Conservation (phyloP, 2,888 invertebrate genomes). For the Volucella inflata region DNA sequence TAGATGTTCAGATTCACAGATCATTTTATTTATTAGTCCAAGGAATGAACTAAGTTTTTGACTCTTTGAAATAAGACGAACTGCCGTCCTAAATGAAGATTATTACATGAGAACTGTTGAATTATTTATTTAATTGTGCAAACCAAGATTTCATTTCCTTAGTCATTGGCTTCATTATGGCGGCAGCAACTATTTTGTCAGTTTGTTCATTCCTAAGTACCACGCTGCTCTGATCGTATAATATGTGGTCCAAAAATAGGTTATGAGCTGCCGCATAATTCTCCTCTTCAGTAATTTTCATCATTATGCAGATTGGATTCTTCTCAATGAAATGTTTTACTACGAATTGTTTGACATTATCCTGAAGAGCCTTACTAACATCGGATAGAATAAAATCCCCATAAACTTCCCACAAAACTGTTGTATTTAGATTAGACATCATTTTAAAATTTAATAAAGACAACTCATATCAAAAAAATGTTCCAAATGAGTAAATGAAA, state of each 20-base stretch:
- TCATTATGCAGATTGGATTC: conserved; percentile 13
- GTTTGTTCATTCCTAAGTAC: background rate
- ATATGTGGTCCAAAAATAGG: conserved; percentile 32
- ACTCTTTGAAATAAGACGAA: conserved; percentile 23
- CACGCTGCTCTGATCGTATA: conserved; percentile 2
- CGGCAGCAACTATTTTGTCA: conserved; percentile 23
- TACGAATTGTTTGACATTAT: conserved; percentile 19
- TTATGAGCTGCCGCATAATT: conserved; percentile 17
- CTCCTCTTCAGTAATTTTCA: conserved; percentile 1
- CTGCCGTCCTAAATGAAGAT: conserved; percentile 35
- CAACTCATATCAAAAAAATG: too few species aligned
- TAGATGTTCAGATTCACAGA: background rate
- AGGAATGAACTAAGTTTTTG: conserved; percentile 16
- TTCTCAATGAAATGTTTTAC: conserved; percentile 5
- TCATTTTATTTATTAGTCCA: conserved; percentile 14
- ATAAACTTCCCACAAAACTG: conserved; percentile 40
- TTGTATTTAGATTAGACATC: conserved; percentile 10
- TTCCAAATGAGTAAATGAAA: too few species aligned
- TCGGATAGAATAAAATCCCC: conserved; percentile 15
- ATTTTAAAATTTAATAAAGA: background rate
- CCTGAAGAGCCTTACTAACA: background rate
- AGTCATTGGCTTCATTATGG: conserved; percentile 41
- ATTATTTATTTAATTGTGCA: background rate
- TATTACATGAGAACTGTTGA: background rate
- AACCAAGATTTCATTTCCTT: conserved; percentile 46